Conservation (phyloP, 1,140 invertebrate genomes). For the Trachymyrmex cornetzi region DNA sequence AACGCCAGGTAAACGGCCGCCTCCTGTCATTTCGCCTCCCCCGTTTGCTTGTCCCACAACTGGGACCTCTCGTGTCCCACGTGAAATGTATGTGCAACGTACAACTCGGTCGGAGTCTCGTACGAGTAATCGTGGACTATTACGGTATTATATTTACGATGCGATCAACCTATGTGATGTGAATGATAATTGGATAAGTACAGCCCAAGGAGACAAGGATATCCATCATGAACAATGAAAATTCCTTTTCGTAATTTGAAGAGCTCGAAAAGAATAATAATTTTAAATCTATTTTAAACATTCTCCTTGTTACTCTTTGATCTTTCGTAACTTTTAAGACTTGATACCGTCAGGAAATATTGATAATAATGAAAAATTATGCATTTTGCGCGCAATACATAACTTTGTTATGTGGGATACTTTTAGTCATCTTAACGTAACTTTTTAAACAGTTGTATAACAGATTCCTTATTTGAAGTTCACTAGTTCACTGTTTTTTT, state of each 20-base stretch:
- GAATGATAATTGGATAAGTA: slow-evolving; percentile 69
- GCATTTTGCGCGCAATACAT: background rate
- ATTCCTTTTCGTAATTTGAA: slow-evolving; percentile 58
- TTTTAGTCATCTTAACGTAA: background rate
- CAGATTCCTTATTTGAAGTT: no score
- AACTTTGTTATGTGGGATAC: background rate
- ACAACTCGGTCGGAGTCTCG: slow-evolving; percentile 14
- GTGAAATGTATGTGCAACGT: slow-evolving; percentile 50
- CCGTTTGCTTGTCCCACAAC: slow-evolving; percentile 37
- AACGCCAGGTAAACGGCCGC: slow-evolving; percentile 75
- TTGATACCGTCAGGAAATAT: background rate
- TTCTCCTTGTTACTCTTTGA: background rate
- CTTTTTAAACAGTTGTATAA: background rate
- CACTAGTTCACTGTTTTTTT: background rate
- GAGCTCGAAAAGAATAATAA: slow-evolving; percentile 1
- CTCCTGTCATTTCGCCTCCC: slow-evolving; percentile 63
- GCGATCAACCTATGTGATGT: slow-evolving; percentile 67
- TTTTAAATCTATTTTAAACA: slow-evolving; percentile 10
- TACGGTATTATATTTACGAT: slow-evolving; percentile 79
- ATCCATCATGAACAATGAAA: slow-evolving; percentile 72
- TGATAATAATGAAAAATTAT: no score
- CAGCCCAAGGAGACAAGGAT: slow-evolving; percentile 59
- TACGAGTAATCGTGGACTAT: slow-evolving; percentile 57
- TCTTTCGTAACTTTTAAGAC: background rate
- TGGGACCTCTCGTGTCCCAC: slow-evolving; percentile 27